These are phyloP conservation scores for Perca schrenkii DNA, from an alignment of 2,113 vertebrate genomes.

Conservation along the genomic window DNA sequence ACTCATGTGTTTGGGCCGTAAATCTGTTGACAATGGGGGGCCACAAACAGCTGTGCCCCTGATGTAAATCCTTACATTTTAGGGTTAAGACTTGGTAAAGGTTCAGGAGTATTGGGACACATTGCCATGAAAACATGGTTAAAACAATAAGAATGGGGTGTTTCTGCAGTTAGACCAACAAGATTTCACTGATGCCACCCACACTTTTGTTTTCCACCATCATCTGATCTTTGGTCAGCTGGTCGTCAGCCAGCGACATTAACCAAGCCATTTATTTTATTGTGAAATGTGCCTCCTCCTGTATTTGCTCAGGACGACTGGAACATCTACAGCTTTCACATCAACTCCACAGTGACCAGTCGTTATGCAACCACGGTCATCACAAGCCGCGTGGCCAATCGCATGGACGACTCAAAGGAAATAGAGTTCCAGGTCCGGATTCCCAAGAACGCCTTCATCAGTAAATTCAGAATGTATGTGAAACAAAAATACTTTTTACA, in stretches of 20 bases:
- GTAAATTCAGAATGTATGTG: slow-evolving; percentile 93
- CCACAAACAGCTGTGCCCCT: not conserved
- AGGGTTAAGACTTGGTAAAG: not conserved
- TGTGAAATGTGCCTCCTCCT: slow-evolving; percentile 30
- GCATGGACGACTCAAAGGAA: slow-evolving; percentile 84
- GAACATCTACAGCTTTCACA: slow-evolving; percentile 91
- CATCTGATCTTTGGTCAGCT: slow-evolving; percentile 49
- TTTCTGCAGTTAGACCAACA: slow-evolving; percentile 44
- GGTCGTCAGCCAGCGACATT: not conserved
- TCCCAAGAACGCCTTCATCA: slow-evolving; percentile 96
- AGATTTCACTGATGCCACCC: slow-evolving; percentile 2
- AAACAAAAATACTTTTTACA: not conserved
- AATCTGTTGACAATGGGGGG: no score
- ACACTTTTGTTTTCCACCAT: not conserved
- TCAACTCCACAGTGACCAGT: slow-evolving; percentile 90
- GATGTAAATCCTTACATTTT: not conserved
- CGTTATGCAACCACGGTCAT: slow-evolving; percentile 93
- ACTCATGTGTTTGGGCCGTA: no score
- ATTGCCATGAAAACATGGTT: not conserved
- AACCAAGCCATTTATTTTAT: slow-evolving; percentile 8
- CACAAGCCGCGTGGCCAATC: slow-evolving; percentile 91
- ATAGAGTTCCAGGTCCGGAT: slow-evolving; percentile 91
- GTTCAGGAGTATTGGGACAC: not conserved
- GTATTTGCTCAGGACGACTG: slow-evolving; percentile 77
- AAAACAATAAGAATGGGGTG: slow-evolving; percentile 9